phyloP scores from a whole-genome alignment of 2,113 vertebrate genomes.

The Agapornis roseicollis region DNA sequence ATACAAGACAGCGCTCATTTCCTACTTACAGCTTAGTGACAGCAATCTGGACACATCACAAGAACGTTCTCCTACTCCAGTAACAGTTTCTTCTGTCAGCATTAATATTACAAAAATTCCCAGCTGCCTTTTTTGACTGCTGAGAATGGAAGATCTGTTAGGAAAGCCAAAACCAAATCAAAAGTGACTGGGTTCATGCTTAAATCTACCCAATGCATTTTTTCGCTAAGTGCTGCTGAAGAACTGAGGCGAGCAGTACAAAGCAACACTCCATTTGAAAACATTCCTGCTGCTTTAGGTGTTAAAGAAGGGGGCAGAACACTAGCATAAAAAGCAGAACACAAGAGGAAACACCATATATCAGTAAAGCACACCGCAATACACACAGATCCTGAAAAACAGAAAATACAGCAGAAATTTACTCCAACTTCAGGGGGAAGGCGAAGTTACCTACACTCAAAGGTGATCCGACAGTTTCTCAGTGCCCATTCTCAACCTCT shows the following conservation, averaged over 20 bases:
- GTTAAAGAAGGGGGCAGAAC: background rate
- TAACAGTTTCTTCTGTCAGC: background rate
- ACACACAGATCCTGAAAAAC: background rate
- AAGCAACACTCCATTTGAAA: background rate
- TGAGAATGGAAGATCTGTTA: background rate
- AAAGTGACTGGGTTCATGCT: background rate
- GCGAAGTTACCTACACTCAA: background rate
- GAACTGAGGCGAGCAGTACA: background rate
- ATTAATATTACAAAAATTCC: background rate
- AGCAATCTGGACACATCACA: background rate
- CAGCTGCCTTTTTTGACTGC: background rate
- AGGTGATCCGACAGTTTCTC: background rate
- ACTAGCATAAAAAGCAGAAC: background rate
- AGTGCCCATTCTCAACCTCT: background rate
- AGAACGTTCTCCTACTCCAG: background rate
- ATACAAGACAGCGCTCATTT: background rate
- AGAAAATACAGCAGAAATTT: background rate
- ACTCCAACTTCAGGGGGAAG: background rate
- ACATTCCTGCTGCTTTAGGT: background rate
- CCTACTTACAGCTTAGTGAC: background rate
- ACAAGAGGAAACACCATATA: background rate
- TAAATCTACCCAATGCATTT: background rate
- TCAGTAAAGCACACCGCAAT: background rate
- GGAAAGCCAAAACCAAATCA: background rate
- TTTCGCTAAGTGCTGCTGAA: background rate